Evolutionary conservation across 2,113 vertebrate genomes (phyloP).

Genomic region (Gobiocypris rarus): DNA sequence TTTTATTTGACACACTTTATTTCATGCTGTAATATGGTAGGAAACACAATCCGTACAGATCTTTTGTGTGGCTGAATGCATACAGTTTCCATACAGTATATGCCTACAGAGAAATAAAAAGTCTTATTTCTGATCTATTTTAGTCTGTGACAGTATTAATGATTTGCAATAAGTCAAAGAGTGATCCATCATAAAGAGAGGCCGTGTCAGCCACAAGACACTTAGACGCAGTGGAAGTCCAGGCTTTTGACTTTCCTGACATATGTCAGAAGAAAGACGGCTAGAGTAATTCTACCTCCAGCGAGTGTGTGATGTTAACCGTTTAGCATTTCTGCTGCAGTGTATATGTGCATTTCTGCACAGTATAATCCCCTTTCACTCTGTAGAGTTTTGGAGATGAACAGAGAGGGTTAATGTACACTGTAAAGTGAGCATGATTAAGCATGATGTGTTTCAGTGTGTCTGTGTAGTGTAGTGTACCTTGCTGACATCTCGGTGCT

Average conservation of each 20-base stretch:
- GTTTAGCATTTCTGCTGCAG: not conserved
- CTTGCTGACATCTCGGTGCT: slow-evolving; percentile 72
- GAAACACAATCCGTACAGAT: not conserved
- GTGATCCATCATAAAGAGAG: not conserved
- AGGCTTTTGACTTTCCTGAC: slow-evolving; percentile 16
- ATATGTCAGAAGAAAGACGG: not conserved
- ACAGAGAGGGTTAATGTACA: not conserved
- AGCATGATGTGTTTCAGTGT: slow-evolving; percentile 17
- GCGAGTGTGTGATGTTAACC: not conserved
- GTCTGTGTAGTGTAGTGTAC: slow-evolving; percentile 63
- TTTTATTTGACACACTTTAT: not conserved
- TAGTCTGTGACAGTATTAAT: slow-evolving; percentile 4
- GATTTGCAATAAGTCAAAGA: not conserved
- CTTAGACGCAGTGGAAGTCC: slow-evolving; percentile 17
- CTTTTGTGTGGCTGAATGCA: not conserved
- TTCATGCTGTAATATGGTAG: not conserved
- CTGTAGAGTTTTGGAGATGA: not conserved
- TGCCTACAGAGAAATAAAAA: not conserved
- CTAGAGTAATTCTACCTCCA: not conserved
- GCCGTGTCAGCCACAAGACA: not conserved
- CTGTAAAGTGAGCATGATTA: slow-evolving; percentile 13
- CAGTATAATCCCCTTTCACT: not conserved
- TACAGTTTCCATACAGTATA: not conserved
- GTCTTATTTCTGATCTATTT: slow-evolving; percentile 34
- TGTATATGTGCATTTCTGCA: not conserved